These are phyloP conservation scores for Sanderia malayensis DNA, from an alignment of 30 jellyfish, hydroid and myxozoan genomes.

Conservation along the genomic window DNA sequence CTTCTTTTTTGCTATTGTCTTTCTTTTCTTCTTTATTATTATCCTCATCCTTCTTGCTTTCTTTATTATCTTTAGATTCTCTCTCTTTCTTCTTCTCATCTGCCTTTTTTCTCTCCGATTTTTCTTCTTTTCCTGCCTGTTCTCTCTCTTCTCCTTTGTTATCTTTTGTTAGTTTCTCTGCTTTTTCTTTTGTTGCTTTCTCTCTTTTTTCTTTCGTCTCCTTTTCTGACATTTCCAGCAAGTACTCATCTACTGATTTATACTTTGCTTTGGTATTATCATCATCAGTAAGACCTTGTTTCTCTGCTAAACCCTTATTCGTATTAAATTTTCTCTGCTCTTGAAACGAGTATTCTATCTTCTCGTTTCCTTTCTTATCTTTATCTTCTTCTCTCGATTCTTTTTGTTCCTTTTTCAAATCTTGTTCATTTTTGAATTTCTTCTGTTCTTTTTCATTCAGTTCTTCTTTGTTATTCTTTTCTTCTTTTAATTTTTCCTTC, in stretches of 20 bases:
- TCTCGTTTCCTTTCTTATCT: neutral
- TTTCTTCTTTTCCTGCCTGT: conserved; percentile 1
- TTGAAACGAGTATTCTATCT: neutral
- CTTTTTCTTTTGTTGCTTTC: neutral
- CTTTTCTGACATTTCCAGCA: too few species aligned
- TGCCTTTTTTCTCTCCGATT: neutral
- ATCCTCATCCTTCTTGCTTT: conserved; percentile 4
- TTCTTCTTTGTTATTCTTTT: neutral
- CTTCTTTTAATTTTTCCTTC: neutral
- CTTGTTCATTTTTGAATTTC: neutral
- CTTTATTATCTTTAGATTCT: neutral
- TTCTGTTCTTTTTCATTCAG: neutral
- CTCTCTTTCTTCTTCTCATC: neutral
- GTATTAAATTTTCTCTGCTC: neutral
- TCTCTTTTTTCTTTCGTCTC: too few species aligned
- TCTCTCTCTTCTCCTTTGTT: neutral
- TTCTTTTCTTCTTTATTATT: neutral
- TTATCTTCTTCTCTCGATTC: neutral
- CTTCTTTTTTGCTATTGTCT: conserved; percentile 1
- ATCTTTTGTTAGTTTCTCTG: neutral
- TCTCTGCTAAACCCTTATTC: too few species aligned
- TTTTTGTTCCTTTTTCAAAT: neutral
- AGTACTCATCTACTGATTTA: too few species aligned
- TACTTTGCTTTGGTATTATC: too few species aligned
- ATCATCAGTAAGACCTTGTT: neutral